Conservation (phyloP, 2,113 vertebrate species). For the Herpailurus yagouaroundi region DNA sequence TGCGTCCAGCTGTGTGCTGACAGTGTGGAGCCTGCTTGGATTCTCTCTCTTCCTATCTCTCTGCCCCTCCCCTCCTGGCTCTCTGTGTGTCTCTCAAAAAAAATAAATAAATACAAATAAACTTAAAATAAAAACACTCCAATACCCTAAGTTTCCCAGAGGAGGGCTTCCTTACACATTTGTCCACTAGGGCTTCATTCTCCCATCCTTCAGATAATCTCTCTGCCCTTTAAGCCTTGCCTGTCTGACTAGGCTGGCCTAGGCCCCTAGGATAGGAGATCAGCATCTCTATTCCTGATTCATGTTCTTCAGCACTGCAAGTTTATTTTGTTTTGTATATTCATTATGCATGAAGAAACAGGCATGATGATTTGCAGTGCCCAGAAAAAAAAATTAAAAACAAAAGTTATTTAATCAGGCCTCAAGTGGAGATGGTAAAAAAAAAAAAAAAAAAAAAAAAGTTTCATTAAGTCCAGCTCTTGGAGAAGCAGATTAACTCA, state of each 20-base stretch:
- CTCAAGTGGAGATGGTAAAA: background rate
- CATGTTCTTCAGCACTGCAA: background rate
- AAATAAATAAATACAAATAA: too few relatives aligned
- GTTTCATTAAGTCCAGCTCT: slow-evolving; percentile 60
- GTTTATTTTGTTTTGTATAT: background rate
- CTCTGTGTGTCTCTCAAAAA: too few relatives aligned
- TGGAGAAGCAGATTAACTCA: slow-evolving; percentile 5
- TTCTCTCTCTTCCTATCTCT: too few relatives aligned
- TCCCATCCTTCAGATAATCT: background rate
- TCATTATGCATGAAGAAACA: slow-evolving; percentile 6
- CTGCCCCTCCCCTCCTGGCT: too few relatives aligned
- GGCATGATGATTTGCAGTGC: slow-evolving; percentile 3
- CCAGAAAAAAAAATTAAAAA: slow-evolving; percentile 11
- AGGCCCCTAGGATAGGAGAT: background rate
- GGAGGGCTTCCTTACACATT: background rate
- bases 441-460: slow-evolving; percentile 12
- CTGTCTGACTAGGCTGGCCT: background rate
- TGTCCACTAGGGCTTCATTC: background rate
- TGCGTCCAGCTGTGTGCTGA: too few relatives aligned
- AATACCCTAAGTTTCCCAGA: background rate
- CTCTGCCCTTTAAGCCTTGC: background rate
- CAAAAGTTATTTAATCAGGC: slow-evolving; percentile 54
- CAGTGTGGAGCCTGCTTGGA: too few relatives aligned
- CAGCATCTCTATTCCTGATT: background rate
- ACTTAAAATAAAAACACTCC: too few relatives aligned